Evolutionary conservation across 2,113 vertebrate species (phyloP).

Genomic region (Drymodes brunneopygia): DNA sequence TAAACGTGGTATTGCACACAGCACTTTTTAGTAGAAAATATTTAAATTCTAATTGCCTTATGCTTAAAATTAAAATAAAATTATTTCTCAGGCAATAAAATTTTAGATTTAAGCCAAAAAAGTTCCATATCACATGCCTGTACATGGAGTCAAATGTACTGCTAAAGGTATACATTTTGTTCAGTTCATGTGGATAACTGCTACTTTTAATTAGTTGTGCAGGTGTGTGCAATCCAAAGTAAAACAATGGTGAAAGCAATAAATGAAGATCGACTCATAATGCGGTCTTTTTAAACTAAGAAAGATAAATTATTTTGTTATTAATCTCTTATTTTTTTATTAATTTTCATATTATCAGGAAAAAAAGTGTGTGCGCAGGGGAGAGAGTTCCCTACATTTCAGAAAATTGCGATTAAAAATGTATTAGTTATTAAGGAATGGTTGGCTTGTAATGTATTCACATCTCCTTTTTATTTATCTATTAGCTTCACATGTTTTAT

Average conservation of each 20-base stretch:
- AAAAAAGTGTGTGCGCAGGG: neutral
- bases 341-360: neutral
- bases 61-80: neutral
- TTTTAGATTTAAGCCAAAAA: neutral
- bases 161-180: neutral
- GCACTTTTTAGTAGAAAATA: neutral
- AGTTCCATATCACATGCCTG: accelerated
- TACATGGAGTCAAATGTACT: neutral
- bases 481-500: conserved; percentile 18
- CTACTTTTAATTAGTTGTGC: neutral
- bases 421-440: neutral
- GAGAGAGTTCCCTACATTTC: neutral
- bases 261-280: neutral
- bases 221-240: neutral
- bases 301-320: neutral
- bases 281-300: neutral
- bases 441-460: neutral
- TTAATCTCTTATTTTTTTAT: neutral
- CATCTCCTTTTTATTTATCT: neutral
- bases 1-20: neutral
- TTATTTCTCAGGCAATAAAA: neutral
- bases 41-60: neutral
- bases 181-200: neutral
- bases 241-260: neutral
- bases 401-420: neutral